phyloP scores from a whole-genome alignment of 2,113 vertebrate genomes.

The Tinamus guttatus region DNA sequence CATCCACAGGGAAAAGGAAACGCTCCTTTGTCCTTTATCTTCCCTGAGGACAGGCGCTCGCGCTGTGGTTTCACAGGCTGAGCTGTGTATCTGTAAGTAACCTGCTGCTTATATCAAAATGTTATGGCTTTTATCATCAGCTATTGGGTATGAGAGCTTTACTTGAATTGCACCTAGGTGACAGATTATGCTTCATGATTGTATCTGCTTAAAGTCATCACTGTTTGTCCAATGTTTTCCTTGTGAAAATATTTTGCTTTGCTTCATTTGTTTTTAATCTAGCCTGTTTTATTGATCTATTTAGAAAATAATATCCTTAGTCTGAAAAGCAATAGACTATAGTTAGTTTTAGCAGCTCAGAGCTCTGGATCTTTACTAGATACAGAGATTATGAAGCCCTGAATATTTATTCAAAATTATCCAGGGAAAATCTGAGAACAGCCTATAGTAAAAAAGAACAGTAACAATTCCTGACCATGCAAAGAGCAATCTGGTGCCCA shows the following conservation, averaged over 20 bases:
- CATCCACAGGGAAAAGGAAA: conserved; percentile 26
- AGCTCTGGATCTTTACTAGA: not conserved
- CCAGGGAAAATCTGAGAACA: not conserved
- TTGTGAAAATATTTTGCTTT: not conserved
- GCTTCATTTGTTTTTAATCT: not conserved
- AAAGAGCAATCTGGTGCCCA: not conserved
- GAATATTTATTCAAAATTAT: not conserved
- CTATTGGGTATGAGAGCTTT: not conserved
- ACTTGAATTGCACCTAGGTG: not conserved
- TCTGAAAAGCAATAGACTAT: not conserved
- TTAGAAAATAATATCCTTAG: not conserved
- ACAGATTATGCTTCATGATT: not conserved
- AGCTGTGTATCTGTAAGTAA: conserved; percentile 16
- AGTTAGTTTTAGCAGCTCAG: not conserved
- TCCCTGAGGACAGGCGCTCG: conserved; percentile 1
- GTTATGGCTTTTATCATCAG: not conserved
- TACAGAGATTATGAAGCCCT: not conserved
- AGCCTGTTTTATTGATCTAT: not conserved
- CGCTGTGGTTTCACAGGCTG: conserved; percentile 32
- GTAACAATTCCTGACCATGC: not conserved
- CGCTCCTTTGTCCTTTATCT: conserved; percentile 32
- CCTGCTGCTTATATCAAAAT: not conserved
- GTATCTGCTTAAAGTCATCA: not conserved
- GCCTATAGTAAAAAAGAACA: not conserved
- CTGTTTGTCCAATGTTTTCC: not conserved